A percentile compares a stretch with the other conserved stretches of the same genome.
Evolutionary conservation across 2,113 vertebrate species (phyloP).

Genomic region (Myiozetetes cayanensis): DNA sequence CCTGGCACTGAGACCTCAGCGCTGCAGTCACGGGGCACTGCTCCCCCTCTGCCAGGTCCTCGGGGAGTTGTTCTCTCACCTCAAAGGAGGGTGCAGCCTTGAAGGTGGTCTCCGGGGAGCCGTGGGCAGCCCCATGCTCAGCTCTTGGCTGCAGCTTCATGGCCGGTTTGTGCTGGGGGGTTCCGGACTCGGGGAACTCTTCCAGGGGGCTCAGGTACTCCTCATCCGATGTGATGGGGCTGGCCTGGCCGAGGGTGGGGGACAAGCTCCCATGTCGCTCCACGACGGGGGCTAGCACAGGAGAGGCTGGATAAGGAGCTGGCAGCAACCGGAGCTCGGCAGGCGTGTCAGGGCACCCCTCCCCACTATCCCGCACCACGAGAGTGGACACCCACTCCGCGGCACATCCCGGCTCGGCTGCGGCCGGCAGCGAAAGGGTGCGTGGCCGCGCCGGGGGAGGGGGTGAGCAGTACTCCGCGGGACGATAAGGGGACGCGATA

Average conservation of each 20-base stretch:
- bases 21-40: neutral
- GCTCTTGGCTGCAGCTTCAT: slow-evolving; percentile 74
- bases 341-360: neutral
- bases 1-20: neutral
- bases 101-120: slow-evolving; percentile 77
- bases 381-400: neutral
- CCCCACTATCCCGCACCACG: neutral
- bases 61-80: slow-evolving; percentile 68
- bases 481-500: slow-evolving; percentile 53
- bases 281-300: slow-evolving; percentile 33
- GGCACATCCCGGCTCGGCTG: neutral
- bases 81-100: slow-evolving; percentile 90
- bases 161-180: slow-evolving; percentile 61
- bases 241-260: slow-evolving; percentile 82
- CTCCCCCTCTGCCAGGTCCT: neutral
- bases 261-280: slow-evolving; percentile 68
- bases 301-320: neutral
- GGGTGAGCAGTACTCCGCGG: neutral
- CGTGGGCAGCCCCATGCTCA: slow-evolving; percentile 34
- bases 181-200: slow-evolving; percentile 85
- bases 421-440: slow-evolving; percentile 34
- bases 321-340: neutral
- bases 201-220: slow-evolving; percentile 96
- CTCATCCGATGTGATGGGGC: slow-evolving; percentile 96
- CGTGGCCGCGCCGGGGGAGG: neutral